Percentiles rank a stretch among this genome's conserved stretches.
phyloP scores from a whole-genome alignment of 2,888 invertebrate genomes.

The Tolmerus cingulatus region DNA sequence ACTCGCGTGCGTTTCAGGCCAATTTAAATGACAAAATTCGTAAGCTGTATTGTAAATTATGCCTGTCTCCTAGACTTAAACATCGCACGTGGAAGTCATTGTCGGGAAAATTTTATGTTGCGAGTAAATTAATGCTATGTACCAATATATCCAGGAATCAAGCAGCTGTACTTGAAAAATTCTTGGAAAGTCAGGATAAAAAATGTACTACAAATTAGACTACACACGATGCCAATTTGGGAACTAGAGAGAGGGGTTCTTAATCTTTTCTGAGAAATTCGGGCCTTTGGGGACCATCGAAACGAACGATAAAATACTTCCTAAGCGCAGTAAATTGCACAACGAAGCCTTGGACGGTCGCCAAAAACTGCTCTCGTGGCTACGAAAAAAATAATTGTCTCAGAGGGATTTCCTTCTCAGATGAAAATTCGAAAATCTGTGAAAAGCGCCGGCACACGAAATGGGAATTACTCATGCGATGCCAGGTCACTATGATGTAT shows the following conservation, averaged over 20 bases:
- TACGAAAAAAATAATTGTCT: slow-evolving; percentile 11
- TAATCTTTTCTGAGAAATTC: neutral
- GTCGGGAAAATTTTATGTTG: neutral
- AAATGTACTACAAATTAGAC: neutral
- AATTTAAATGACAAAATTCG: neutral
- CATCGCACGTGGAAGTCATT: neutral
- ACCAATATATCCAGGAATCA: neutral
- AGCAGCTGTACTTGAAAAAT: neutral
- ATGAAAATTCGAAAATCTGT: neutral
- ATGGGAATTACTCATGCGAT: neutral
- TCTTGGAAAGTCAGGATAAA: neutral
- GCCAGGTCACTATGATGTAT: neutral
- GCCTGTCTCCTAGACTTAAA: neutral
- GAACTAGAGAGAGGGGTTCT: neutral
- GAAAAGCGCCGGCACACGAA: neutral
- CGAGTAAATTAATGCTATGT: neutral
- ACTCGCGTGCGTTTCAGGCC: neutral
- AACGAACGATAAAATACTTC: neutral
- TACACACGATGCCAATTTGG: neutral
- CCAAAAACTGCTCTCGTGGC: neutral
- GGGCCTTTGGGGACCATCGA: neutral
- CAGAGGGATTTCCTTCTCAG: slow-evolving; percentile 10
- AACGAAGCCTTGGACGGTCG: neutral
- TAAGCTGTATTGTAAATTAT: neutral
- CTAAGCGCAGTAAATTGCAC: slow-evolving; percentile 1